phyloP scores from a whole-genome alignment of 2,888 invertebrate genomes.

The Aphodius granarius region DNA sequence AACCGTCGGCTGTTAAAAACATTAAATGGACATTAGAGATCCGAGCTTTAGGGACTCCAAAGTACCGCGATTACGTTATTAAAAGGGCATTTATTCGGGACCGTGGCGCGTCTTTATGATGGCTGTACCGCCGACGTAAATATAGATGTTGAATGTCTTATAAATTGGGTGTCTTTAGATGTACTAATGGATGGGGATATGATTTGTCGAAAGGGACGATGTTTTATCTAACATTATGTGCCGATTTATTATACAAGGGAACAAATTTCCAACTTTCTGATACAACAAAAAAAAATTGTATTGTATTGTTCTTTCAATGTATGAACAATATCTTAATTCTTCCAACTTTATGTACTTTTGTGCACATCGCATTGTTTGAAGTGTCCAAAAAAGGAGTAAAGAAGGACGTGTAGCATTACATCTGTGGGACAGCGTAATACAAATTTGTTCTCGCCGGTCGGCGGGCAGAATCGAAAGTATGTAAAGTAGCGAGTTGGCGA shows the following conservation, averaged over 20 bases:
- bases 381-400: background rate
- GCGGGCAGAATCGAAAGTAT: conserved; percentile 17
- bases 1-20: conserved; percentile 43
- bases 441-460: conserved; percentile 26
- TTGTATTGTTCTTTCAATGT: no score
- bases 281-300: no score
- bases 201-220: background rate
- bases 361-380: background rate
- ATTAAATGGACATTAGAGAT: conserved; percentile 43
- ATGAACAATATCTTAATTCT: no score
- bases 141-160: background rate
- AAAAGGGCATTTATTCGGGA: conserved; percentile 29
- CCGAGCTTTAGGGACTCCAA: conserved; percentile 38
- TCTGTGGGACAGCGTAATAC: conserved; percentile 1
- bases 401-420: background rate
- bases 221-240: no score
- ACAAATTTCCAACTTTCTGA: no score
- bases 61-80: conserved; percentile 34
- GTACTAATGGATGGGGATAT: background rate
- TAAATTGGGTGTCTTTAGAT: background rate
- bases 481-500: conserved; percentile 25
- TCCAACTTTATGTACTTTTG: no score
- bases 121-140: background rate
- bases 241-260: no score
- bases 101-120: background rate